Evolutionary conservation across 1,140 invertebrate species (phyloP), one percentile per base, ranked within the genome.

Genomic region (Lerema accius): DNA sequence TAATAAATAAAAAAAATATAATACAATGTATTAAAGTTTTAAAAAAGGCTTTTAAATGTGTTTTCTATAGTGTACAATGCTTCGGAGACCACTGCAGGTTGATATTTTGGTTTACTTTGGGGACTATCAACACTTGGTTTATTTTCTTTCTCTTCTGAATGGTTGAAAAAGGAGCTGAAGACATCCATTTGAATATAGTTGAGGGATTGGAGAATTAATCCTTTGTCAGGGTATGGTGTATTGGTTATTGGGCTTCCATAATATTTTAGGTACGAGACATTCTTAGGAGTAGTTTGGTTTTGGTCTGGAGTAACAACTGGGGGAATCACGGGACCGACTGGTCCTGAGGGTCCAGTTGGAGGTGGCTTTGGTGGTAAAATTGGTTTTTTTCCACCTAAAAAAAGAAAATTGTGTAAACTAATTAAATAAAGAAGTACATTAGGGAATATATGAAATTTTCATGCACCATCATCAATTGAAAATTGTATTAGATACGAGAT

Each of bases 131-230:
- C 32, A 17, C 19, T 37, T 56, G 67, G 39, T 32, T 66, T 59
- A 1, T 15, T 63, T 66, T 81, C 62, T 59, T 62, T 58, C 55
- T 63, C 40, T 50, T 60, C 63, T 58, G 61, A 59, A 48, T 65
- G 66, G 40, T 73, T 77, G 59, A 89, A 89, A 26, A 87, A 59
- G 35, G 85, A 86, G 66, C 80, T 88, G 60, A 90, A 82, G 6
- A 79, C 86, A 84, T 90, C 88, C 88, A 90, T 90, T 73, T 90
- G 84, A 61, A 90, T 90, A 46, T 89, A 89, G 56, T 90, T 90
- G 2, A 90, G 73, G 14, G 88, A 90, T 51, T 86, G 76, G 0
- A 89, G 68, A 64, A 90, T 88, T 4, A 90, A 60, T 35, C 88
- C 86, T 32, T 81, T 82, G 39, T 86, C 76, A 16, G 86, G 86